These are phyloP conservation scores for Drosophila ironensis DNA, from an alignment of 1,140 invertebrate species.

Conservation along the genomic window DNA sequence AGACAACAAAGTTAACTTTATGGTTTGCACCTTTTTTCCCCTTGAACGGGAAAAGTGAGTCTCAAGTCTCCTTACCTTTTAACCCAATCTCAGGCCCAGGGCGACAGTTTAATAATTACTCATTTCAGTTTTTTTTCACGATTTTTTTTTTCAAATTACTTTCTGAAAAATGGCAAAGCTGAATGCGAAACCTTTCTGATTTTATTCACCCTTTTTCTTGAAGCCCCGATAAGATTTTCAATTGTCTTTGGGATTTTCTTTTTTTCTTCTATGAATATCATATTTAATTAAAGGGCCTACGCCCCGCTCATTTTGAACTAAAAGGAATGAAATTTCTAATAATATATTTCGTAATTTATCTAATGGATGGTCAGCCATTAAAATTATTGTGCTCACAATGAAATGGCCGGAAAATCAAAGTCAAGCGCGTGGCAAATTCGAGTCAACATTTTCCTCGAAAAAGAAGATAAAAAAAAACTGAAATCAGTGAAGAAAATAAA, in stretches of 20 bases:
- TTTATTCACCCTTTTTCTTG: constrained; percentile 25
- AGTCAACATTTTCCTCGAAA: neutral
- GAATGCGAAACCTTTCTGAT: constrained; percentile 16
- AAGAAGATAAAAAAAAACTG: neutral
- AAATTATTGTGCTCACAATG: neutral
- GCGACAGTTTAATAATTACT: constrained; percentile 70
- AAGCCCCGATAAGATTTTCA: constrained; percentile 25
- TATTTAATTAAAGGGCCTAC: constrained; percentile 16
- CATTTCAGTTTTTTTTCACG: constrained; percentile 62
- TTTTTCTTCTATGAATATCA: neutral
- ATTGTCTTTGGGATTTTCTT: constrained; percentile 11
- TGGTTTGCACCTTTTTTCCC: constrained; percentile 32
- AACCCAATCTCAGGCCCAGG: constrained; percentile 10
- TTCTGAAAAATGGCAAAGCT: constrained; percentile 62
- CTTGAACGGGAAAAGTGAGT: constrained; percentile 24
- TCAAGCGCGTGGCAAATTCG: constrained; percentile 10
- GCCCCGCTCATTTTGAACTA: too few species aligned
- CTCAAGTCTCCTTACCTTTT: constrained; percentile 28
- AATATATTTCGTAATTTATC: neutral
- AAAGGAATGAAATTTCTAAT: neutral
- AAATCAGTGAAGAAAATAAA: too few species aligned
- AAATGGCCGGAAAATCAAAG: constrained; percentile 10
- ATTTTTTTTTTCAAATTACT: constrained; percentile 69
- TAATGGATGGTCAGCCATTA: neutral
- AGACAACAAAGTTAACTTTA: constrained; percentile 24